Base-by-base conservation (phyloP, 2,113 vertebrate species). In the Epinephelus fuscoguttatus region DNA sequence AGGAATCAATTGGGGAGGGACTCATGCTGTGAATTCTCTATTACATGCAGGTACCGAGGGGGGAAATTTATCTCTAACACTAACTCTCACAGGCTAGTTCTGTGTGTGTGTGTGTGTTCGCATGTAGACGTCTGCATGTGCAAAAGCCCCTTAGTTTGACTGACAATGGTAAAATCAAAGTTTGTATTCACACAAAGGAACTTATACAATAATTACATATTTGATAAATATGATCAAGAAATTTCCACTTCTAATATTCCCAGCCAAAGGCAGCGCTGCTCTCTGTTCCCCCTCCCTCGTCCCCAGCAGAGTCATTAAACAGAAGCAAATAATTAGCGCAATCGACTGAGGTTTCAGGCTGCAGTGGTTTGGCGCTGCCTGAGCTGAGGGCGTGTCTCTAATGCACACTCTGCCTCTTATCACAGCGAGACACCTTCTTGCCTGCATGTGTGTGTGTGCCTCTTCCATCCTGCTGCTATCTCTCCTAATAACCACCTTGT, bases 21-120 rank as follows among this genome's bases (percentile, higher is more conserved):
- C 71, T 86, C 92, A 86, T 90, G 91, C 92, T 88, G 87, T 72
- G 86, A 91, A 75, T 81, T 83, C 81, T 90, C 64, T 56, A 78
- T 73, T 78, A 78, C 91, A 91, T 85, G 87, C 90, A 88, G 68
- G 81, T 56, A 42, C 6, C n/a, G 49, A 78, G 78, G 59, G 66
- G 52, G 17, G 37, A 62, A 81, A 68, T 81, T 77, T 37, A 75
- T 66, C 62, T 86, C 63, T 19, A 57, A 84, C 71, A 76, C 21
- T 67, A 68, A 83, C 75, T 70, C 18, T 75, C 72, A 86, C 19
- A 73, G 45, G 52, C 59, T 56, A 70, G 66, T 70, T 80, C 59
- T 53, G 17, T 56, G 25, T 23, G 12, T 70, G 10, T 70, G 10
- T 53, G 15, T 79, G 62, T 61, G 72, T 25, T 3, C 56, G 47